phyloP scores from a whole-genome alignment of 1,140 invertebrate species.

The Pachyrhynchus sulphureomaculatus region DNA sequence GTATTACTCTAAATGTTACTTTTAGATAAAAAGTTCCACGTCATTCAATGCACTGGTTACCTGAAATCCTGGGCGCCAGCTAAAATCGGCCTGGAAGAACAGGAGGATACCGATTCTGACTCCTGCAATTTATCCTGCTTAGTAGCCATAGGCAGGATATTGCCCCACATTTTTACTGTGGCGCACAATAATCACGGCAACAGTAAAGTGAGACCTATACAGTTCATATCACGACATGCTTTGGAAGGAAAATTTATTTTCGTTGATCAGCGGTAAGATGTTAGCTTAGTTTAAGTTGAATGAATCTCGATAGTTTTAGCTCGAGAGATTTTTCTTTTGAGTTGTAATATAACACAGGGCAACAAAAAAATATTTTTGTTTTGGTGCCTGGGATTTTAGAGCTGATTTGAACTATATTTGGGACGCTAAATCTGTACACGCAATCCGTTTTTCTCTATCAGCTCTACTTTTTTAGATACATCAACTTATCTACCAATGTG shows the following conservation, averaged over 20 bases:
- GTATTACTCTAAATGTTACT: slow-evolving; percentile 8
- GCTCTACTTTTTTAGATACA: no score
- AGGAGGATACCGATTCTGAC: slow-evolving; percentile 69
- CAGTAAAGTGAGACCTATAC: slow-evolving; percentile 58
- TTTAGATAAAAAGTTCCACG: slow-evolving; percentile 73
- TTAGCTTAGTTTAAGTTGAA: no score
- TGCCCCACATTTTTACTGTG: slow-evolving; percentile 58
- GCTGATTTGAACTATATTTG: no score
- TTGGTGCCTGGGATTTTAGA: no score
- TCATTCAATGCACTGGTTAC: slow-evolving; percentile 88
- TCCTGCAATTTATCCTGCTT: slow-evolving; percentile 81
- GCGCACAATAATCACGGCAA: slow-evolving; percentile 46
- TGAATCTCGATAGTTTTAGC: no score
- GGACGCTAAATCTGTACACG: no score
- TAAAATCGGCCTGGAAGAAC: slow-evolving; percentile 69
- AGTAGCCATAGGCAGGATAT: slow-evolving; percentile 75
- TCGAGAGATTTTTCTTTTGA: no score
- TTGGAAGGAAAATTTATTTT: slow-evolving; percentile 98
- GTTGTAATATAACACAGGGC: no score
- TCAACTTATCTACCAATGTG: no score
- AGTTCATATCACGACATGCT: slow-evolving; percentile 85
- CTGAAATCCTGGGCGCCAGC: slow-evolving; percentile 87
- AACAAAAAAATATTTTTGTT: no score
- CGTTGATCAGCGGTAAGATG: slow-evolving; percentile 75
- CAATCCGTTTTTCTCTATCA: no score